Percentiles rank a stretch among this genome's conserved stretches.
phyloP scores from a whole-genome alignment of 2,113 vertebrate genomes.

The Ophthalmolycus amberensis region DNA sequence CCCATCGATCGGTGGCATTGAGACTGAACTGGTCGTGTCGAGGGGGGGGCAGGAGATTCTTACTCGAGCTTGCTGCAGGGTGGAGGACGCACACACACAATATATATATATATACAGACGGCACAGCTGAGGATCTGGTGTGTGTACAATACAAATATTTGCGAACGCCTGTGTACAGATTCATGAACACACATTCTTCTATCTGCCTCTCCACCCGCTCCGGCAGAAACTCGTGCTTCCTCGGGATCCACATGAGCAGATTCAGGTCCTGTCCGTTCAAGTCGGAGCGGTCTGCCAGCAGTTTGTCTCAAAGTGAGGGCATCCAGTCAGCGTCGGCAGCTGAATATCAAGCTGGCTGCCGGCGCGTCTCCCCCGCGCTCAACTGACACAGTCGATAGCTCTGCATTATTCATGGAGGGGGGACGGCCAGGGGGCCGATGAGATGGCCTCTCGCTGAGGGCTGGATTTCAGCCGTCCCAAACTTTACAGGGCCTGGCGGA shows the following conservation, averaged over 20 bases:
- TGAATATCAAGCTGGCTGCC: slow-evolving; percentile 77
- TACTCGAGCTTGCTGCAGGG: slow-evolving; percentile 57
- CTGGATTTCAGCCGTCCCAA: slow-evolving; percentile 73
- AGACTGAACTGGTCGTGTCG: slow-evolving; percentile 77
- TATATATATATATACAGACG: neutral
- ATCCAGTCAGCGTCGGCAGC: slow-evolving; percentile 75
- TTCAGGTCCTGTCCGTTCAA: slow-evolving; percentile 66
- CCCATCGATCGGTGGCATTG: slow-evolving; percentile 76
- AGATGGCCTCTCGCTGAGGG: slow-evolving; percentile 76
- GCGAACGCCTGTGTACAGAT: slow-evolving; percentile 24
- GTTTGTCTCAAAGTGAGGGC: slow-evolving; percentile 80
- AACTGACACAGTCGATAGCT: slow-evolving; percentile 80
- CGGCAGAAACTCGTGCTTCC: neutral
- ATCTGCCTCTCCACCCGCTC: slow-evolving; percentile 15
- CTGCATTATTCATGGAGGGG: slow-evolving; percentile 81
- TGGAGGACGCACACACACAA: slow-evolving; percentile 29
- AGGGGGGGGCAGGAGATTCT: slow-evolving; percentile 74
- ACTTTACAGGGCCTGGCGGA: slow-evolving; percentile 67
- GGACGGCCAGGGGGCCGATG: slow-evolving; percentile 44
- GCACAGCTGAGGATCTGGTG: slow-evolving; percentile 3
- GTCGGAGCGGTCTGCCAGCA: slow-evolving; percentile 70
- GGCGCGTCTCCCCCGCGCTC: slow-evolving; percentile 61
- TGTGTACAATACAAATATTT: slow-evolving; percentile 34
- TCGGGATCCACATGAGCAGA: slow-evolving; percentile 50
- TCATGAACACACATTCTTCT: neutral